Conservation (phyloP, 2,888 invertebrate species). For the Stomorhina lunata region DNA sequence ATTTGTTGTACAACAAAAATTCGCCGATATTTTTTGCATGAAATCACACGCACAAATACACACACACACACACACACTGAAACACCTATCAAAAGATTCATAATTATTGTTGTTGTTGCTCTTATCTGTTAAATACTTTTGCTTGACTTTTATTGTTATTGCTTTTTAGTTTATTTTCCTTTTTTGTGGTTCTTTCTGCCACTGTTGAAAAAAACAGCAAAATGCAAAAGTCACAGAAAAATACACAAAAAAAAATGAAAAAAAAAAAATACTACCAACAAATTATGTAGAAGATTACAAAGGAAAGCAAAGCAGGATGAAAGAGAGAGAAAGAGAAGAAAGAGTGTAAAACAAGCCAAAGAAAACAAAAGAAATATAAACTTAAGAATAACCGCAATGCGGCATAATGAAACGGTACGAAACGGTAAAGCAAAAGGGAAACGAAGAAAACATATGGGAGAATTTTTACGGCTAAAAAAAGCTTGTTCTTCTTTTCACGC, state of each 20-base stretch:
- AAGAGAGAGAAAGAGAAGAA: slow-evolving; percentile 18
- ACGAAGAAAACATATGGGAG: slow-evolving; percentile 59
- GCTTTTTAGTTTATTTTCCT: no score
- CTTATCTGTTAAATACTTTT: slow-evolving; percentile 47
- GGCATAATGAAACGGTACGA: slow-evolving; percentile 78
- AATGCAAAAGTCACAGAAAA: slow-evolving; percentile 46
- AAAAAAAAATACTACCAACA: slow-evolving; percentile 5
- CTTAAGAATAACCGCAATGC: slow-evolving; percentile 80
- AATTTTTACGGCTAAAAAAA: slow-evolving; percentile 17
- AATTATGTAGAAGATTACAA: neutral
- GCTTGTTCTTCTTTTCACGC: slow-evolving; percentile 10
- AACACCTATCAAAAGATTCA: neutral
- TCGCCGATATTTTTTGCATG: slow-evolving; percentile 13
- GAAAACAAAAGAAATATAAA: slow-evolving; percentile 69
- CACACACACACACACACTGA: neutral
- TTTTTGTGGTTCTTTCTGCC: no score
- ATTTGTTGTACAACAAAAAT: slow-evolving; percentile 6
- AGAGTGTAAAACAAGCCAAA: slow-evolving; percentile 10
- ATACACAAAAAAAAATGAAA: slow-evolving; percentile 34
- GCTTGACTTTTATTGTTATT: neutral
- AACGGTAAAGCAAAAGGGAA: slow-evolving; percentile 72
- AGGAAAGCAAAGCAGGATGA: slow-evolving; percentile 2
- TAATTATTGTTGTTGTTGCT: slow-evolving; percentile 15
- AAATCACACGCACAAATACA: neutral
- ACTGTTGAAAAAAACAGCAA: neutral